A percentile compares a stretch with the other conserved stretches of the same genome.
phyloP scores from a whole-genome alignment of 2,888 invertebrate species.

The Syrphus vitripennis region DNA sequence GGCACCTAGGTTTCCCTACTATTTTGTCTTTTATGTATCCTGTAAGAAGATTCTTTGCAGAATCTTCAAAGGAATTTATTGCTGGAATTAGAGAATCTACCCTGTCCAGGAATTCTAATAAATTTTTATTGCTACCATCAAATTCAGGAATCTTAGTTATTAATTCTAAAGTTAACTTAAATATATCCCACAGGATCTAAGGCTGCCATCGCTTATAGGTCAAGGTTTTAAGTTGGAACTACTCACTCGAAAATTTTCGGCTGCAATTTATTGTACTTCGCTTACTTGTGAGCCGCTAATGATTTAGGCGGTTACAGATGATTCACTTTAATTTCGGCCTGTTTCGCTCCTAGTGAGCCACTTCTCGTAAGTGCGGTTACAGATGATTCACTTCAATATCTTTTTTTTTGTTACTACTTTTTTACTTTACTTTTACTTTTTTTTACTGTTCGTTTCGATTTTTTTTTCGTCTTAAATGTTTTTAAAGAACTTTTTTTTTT shows the following conservation, averaged over 20 bases:
- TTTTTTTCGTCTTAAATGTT: too few relatives aligned
- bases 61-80: too few relatives aligned
- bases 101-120: conserved; percentile 13
- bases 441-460: not conserved
- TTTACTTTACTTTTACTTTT: too few relatives aligned
- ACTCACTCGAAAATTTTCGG: not conserved
- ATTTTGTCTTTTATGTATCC: conserved; percentile 1
- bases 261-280: too few relatives aligned
- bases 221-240: too few relatives aligned
- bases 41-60: too few relatives aligned
- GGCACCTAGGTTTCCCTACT: not conserved
- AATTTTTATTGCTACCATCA: conserved; percentile 1
- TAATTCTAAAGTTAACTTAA: conserved; percentile 26
- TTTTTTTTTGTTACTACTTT: too few relatives aligned
- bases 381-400: not conserved
- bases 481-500: too few relatives aligned
- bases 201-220: conserved; percentile 15
- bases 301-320: not conserved
- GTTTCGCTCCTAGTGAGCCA: not conserved
- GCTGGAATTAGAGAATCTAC: not conserved
- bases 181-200: not conserved
- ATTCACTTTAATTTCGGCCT: not conserved
- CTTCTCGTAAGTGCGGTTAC: not conserved
- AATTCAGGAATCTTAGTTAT: conserved; percentile 11
- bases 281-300: not conserved